These are phyloP conservation scores for Decapterus maruadsi DNA, from an alignment of 2,797 vertebrate species.

Conservation along the genomic window DNA sequence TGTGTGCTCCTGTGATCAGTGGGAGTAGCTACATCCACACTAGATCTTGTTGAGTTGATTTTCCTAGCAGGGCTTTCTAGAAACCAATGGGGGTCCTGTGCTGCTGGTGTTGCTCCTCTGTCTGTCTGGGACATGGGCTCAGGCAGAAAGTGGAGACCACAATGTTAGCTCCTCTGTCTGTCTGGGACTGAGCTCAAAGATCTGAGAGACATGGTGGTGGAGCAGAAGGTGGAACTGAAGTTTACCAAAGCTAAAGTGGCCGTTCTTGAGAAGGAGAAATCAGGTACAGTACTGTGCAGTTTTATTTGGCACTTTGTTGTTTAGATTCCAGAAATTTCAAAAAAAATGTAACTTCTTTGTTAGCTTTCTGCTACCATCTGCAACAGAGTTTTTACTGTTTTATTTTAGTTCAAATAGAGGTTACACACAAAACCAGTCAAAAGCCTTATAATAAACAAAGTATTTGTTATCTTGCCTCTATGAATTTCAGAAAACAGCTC, in stretches of 20 bases:
- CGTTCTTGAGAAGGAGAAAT: neutral
- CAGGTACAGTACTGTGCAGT: neutral
- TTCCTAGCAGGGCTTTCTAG: neutral
- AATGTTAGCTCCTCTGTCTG: neutral
- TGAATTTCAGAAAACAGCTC: no score
- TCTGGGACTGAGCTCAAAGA: constrained; percentile 12
- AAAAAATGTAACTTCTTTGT: no score
- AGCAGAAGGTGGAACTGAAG: constrained; percentile 25
- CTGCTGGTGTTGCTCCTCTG: constrained; percentile 32
- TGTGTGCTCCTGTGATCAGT: no score
- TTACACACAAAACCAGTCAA: no score
- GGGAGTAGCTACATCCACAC: no score
- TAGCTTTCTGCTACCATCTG: no score
- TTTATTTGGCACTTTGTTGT: neutral
- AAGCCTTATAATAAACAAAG: no score
- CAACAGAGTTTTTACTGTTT: no score
- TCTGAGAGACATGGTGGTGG: constrained; percentile 32
- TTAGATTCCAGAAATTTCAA: no score
- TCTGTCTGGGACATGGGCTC: constrained; percentile 24
- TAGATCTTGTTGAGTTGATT: no score
- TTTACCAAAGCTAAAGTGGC: constrained; percentile 18
- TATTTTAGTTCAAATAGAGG: neutral
- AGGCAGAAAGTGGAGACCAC: neutral
- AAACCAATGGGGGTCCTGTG: constrained; percentile 16
- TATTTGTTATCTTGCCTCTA: no score